Conservation (phyloP, 2,888 invertebrate species). For the Drosophila subquinaria region DNA sequence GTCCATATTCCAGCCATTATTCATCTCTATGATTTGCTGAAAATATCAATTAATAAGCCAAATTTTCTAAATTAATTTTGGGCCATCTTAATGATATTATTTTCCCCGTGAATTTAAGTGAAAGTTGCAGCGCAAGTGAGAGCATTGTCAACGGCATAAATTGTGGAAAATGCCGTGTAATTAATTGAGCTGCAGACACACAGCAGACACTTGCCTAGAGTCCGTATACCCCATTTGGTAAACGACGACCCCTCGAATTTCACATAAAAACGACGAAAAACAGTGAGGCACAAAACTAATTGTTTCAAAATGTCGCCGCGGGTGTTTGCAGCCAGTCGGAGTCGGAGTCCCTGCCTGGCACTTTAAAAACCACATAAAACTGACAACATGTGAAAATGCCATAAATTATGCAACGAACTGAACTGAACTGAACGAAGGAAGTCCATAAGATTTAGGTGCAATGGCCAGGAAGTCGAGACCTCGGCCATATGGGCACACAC, state of each 20-base stretch:
- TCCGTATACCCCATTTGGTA: conserved; percentile 58
- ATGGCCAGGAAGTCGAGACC: conserved; percentile 65
- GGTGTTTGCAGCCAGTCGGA: conserved; percentile 53
- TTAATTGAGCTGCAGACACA: conserved; percentile 49
- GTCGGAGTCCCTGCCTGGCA: conserved; percentile 33
- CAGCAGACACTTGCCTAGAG: conserved; percentile 54
- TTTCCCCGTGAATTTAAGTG: background rate
- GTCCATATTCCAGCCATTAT: background rate
- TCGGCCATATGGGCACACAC: conserved; percentile 74
- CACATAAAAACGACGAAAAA: conserved; percentile 10
- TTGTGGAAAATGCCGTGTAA: conserved; percentile 58
- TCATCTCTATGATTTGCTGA: conserved; percentile 37
- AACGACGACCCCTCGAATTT: conserved; percentile 56
- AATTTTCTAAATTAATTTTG: conserved; percentile 4
- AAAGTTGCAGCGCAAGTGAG: conserved; percentile 52
- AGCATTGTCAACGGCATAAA: conserved; percentile 67
- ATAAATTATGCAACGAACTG: conserved; percentile 70
- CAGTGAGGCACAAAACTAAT: conserved; percentile 55
- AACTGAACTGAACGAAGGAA: conserved; percentile 35
- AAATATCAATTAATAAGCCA: conserved; percentile 30
- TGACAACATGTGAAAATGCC: conserved; percentile 82
- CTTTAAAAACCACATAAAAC: conserved; percentile 81
- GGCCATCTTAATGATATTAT: conserved; percentile 3
- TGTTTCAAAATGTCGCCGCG: conserved; percentile 76
- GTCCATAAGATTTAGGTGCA: conserved; percentile 65